Percentiles rank a stretch among this genome's conserved stretches.
Evolutionary conservation across 2,797 vertebrate species (phyloP).

Genomic region (Setipinna tenuifilis): DNA sequence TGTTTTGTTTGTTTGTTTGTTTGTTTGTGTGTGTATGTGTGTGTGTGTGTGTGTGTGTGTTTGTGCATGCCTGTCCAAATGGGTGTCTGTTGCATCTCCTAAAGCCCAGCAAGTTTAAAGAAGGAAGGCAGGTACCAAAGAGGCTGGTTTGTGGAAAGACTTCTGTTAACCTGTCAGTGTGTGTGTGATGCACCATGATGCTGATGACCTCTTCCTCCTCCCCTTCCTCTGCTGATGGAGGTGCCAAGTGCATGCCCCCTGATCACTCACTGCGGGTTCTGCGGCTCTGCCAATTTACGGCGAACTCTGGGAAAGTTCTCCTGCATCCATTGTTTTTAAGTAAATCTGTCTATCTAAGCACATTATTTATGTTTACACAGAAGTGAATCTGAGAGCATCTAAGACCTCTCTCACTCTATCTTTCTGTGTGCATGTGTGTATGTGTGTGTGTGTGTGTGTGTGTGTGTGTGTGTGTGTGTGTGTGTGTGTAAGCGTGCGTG

Average conservation of each 20-base stretch:
- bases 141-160: not conserved
- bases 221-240: constrained; percentile 74
- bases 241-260: constrained; percentile 64
- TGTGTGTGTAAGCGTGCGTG: not conserved
- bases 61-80: not conserved
- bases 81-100: not conserved
- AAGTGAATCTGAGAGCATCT: not conserved
- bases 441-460: constrained; percentile 3
- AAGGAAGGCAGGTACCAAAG: not conserved
- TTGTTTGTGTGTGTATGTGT: not conserved
- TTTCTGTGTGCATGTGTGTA: constrained; percentile 39
- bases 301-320: constrained; percentile 60
- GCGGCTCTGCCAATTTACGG: constrained; percentile 66
- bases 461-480: not conserved
- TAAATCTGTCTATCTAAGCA: not conserved
- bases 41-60: not conserved
- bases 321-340: not conserved
- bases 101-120: not conserved
- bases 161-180: constrained; percentile 46
- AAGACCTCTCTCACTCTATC: constrained; percentile 42
- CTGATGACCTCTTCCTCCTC: constrained; percentile 62
- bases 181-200: constrained; percentile 64
- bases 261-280: too few relatives aligned
- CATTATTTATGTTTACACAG: not conserved
- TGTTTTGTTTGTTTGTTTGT: not conserved